A percentile compares a stretch with the other conserved stretches of the same genome.
These are phyloP conservation scores for Chloroceryle inda DNA, from an alignment of 2,797 vertebrate genomes.

Conservation along the genomic window DNA sequence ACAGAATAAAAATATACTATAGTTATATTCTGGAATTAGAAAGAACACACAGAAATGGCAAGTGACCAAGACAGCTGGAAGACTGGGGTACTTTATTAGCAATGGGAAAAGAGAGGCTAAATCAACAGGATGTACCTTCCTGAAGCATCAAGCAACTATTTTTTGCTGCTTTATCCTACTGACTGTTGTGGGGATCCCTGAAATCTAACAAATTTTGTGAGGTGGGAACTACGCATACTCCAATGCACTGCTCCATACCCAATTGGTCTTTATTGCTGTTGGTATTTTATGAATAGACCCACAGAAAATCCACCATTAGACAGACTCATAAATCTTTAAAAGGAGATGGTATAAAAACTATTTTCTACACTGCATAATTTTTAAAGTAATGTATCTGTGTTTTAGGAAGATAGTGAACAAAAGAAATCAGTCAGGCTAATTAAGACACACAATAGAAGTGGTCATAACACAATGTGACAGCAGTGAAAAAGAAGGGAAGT, in stretches of 20 bases:
- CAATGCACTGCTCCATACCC: background rate
- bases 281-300: background rate
- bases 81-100: background rate
- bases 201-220: background rate
- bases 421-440: conserved; percentile 7
- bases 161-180: background rate
- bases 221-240: background rate
- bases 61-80: background rate
- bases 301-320: background rate
- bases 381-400: background rate
- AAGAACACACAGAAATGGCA: background rate
- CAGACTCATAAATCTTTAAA: background rate
- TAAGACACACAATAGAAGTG: conserved; percentile 12
- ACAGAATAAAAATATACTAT: background rate
- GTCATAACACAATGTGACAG: background rate
- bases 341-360: background rate
- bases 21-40: background rate
- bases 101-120: background rate
- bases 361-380: background rate
- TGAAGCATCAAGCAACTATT: background rate
- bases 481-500: background rate
- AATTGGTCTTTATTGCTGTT: background rate
- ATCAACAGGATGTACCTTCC: background rate
- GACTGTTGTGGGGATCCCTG: background rate
- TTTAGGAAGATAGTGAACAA: background rate